Evolutionary conservation across 2,888 invertebrate species (phyloP).

Genomic region (Troides oblongomaculatus): DNA sequence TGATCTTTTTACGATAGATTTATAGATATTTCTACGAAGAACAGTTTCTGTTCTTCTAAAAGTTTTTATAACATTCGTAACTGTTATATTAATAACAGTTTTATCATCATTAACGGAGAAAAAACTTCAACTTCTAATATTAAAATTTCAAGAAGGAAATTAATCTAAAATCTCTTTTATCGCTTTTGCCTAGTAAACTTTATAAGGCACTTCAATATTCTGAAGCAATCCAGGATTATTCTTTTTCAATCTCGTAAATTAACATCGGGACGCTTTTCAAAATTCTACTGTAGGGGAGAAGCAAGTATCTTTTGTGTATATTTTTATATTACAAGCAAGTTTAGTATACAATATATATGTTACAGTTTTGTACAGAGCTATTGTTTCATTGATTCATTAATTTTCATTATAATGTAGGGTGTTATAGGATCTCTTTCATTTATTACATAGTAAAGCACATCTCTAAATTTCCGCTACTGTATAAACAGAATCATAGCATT

Average conservation of each 20-base stretch:
- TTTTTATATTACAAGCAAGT: background rate
- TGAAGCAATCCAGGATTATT: slow-evolving; percentile 4
- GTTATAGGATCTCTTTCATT: no score
- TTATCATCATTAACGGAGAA: background rate
- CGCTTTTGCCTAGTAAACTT: slow-evolving; percentile 3
- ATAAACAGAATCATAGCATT: no score
- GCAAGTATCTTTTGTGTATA: slow-evolving; percentile 1
- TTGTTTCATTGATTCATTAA: no score
- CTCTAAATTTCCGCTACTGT: no score
- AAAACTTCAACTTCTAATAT: background rate
- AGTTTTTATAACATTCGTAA: no score
- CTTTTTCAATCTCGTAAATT: slow-evolving; percentile 15
- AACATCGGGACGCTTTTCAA: background rate
- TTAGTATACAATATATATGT: background rate
- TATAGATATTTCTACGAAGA: no score
- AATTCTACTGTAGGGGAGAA: background rate
- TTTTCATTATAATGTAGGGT: no score
- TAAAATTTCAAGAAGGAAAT: background rate
- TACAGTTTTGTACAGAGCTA: no score
- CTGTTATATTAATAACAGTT: background rate
- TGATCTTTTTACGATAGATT: no score
- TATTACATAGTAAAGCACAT: no score
- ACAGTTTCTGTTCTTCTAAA: no score
- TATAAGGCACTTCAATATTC: slow-evolving; percentile 2
- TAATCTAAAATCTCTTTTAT: slow-evolving; percentile 7